Base-by-base conservation (phyloP, 2,888 invertebrate species). In the Lydus trimaculatus region DNA sequence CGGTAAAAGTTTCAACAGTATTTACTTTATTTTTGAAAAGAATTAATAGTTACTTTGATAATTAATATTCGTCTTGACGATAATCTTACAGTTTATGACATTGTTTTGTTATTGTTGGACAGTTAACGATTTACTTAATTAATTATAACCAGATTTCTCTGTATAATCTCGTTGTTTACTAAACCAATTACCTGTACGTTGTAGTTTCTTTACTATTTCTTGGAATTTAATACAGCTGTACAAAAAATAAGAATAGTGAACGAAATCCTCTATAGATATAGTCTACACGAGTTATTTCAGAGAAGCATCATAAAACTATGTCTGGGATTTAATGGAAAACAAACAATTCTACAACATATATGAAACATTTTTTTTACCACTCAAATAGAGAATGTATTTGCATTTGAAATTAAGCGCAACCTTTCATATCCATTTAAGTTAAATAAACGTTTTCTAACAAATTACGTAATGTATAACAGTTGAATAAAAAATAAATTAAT, bases 51-150 rank as follows among this genome's bases (percentile, higher is more conserved):
- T 43, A 43, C 43, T 43, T 17, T n/a, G n/a, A 13, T 52, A 52
- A 52, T 52, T 52, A 23, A 52, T 52, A 23, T 52, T 4, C 9
- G 52, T 52, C 23, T 52, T 52, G 15, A 23, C 56, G 13, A 56
- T 28, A 56, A 15, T 28, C n/a, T 28, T n/a, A 28, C 11, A 56
- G 28, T 56, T 56, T 28, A 56, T 56, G 28, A 25, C n/a, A 28
- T 15, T 15, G 28, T 52, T 52, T 52, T 52, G 20, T 23, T 11
- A 23, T 52, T 15, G 7, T 56, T 56, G 5, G 56, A 56, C 56
- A 56, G 25, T 28, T 8, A 56, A 56, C 56, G 56, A 56, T 28
- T 56, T n/a, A 56, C 23, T 23, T 52, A 25, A 56, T 56, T 56
- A 56, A 56, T 56, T 56, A 28, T n/a, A n/a, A n/a, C n/a, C n/a